Percentiles rank a stretch among this genome's conserved stretches.
phyloP scores from a whole-genome alignment of 2,888 invertebrate genomes.

The Drosophila dives region DNA sequence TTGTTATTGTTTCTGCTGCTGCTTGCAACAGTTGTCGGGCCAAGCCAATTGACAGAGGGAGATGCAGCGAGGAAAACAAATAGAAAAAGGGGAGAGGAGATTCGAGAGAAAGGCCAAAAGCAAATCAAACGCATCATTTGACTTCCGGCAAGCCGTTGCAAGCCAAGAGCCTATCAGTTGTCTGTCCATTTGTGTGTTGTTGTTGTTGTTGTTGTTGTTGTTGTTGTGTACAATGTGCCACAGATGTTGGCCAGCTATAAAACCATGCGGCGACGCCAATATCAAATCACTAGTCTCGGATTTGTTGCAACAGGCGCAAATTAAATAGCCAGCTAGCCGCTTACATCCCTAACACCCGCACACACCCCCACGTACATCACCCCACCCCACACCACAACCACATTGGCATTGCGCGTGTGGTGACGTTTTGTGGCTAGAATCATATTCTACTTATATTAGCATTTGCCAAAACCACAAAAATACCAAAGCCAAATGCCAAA shows the following conservation, averaged over 20 bases:
- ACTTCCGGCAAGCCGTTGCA: slow-evolving; percentile 72
- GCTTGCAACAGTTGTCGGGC: slow-evolving; percentile 44
- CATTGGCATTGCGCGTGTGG: slow-evolving; percentile 28
- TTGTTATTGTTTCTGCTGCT: slow-evolving; percentile 12
- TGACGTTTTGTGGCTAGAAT: slow-evolving; percentile 32
- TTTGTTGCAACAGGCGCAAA: slow-evolving; percentile 44
- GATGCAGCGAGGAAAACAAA: slow-evolving; percentile 38
- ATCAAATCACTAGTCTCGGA: slow-evolving; percentile 18
- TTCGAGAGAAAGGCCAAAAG: slow-evolving; percentile 43
- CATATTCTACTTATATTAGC: slow-evolving; percentile 18
- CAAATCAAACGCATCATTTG: slow-evolving; percentile 76
- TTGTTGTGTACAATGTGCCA: slow-evolving; percentile 52
- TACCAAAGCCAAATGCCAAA: slow-evolving; percentile 6
- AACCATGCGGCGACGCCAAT: slow-evolving; percentile 49
- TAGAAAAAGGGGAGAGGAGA: slow-evolving; percentile 12
- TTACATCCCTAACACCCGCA: neutral
- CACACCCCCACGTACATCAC: neutral
- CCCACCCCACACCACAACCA: neutral
- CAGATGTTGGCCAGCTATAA: slow-evolving; percentile 60
- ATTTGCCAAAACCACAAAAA: slow-evolving; percentile 17
- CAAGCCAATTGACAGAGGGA: slow-evolving; percentile 45
- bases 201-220: slow-evolving; percentile 11
- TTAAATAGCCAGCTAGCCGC: slow-evolving; percentile 40
- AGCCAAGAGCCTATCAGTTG: slow-evolving; percentile 49
- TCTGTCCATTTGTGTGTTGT: slow-evolving; percentile 27